Percentiles rank a stretch among this genome's conserved stretches.
Conservation (phyloP, 2,113 vertebrate species). For the Xiphophorus couchianus region DNA sequence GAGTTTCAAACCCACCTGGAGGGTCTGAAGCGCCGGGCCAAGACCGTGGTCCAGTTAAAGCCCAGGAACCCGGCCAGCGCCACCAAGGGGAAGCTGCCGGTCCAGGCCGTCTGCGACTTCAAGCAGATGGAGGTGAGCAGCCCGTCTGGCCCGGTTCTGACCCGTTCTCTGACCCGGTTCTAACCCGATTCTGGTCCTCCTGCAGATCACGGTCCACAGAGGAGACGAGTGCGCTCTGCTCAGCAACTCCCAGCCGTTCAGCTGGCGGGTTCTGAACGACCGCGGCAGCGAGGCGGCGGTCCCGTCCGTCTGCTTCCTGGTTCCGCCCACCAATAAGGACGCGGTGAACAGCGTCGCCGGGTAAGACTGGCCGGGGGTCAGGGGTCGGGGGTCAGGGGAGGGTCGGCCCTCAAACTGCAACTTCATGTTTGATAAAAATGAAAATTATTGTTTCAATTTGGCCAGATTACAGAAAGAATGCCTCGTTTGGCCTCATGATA, state of each 20-base stretch:
- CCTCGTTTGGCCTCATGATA: too few relatives aligned
- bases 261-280: slow-evolving; percentile 87
- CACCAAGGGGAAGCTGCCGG: slow-evolving; percentile 77
- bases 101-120: slow-evolving; percentile 94
- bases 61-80: slow-evolving; percentile 82
- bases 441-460: too few relatives aligned
- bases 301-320: slow-evolving; percentile 91
- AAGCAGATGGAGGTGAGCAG: slow-evolving; percentile 90
- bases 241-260: slow-evolving; percentile 84
- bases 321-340: slow-evolving; percentile 90
- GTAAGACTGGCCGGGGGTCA: slow-evolving; percentile 65
- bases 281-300: slow-evolving; percentile 81
- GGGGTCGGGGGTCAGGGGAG: too few relatives aligned
- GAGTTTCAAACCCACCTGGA: slow-evolving; percentile 86
- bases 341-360: slow-evolving; percentile 84
- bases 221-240: slow-evolving; percentile 85
- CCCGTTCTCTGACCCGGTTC: too few relatives aligned
- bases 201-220: slow-evolving; percentile 90
- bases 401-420: too few relatives aligned
- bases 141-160: background rate
- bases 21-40: slow-evolving; percentile 85
- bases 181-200: background rate
- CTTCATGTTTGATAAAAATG: too few relatives aligned
- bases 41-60: slow-evolving; percentile 87
- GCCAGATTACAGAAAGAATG: too few relatives aligned